Evolutionary conservation across 2,797 vertebrate species (phyloP).

Genomic region (Ptychadena robeensis): DNA sequence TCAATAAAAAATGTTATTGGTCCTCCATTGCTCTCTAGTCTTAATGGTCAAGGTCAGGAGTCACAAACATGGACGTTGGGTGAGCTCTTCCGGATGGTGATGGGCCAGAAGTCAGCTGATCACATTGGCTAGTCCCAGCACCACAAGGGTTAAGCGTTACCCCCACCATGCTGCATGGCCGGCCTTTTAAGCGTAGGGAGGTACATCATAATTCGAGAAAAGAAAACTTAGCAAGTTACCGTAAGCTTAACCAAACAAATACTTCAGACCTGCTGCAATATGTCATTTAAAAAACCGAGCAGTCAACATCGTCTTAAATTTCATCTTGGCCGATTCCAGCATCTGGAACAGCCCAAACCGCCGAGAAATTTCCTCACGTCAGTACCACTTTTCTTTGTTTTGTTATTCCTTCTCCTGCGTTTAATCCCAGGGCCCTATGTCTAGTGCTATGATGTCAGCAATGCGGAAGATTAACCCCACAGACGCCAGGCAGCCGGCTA

Average conservation of each 20-base stretch:
- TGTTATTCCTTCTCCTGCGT: constrained; percentile 34
- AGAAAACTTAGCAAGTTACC: constrained; percentile 60
- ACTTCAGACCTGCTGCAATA: constrained; percentile 58
- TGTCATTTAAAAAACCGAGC: constrained; percentile 56
- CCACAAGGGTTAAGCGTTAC: constrained; percentile 17
- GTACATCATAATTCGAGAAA: constrained; percentile 60
- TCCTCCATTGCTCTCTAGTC: too few species aligned
- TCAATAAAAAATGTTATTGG: too few species aligned
- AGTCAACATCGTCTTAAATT: constrained; percentile 60
- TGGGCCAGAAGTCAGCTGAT: too few species aligned
- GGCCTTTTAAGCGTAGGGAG: constrained; percentile 25
- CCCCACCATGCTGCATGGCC: constrained; percentile 14
- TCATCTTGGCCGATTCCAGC: constrained; percentile 52
- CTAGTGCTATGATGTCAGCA: constrained; percentile 55
- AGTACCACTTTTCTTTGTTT: constrained; percentile 59
- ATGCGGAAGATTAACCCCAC: constrained; percentile 33
- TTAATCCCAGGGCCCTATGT: constrained; percentile 48
- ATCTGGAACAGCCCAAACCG: constrained; percentile 58
- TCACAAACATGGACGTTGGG: too few species aligned
- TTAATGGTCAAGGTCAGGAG: too few species aligned
- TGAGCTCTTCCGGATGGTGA: too few species aligned
- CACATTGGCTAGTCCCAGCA: neutral
- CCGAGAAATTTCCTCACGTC: constrained; percentile 58
- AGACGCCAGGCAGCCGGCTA: too few species aligned
- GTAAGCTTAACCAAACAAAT: constrained; percentile 63